Evolutionary conservation across 2,797 vertebrate species (phyloP).

Genomic region (Sarcophilus harrisii): DNA sequence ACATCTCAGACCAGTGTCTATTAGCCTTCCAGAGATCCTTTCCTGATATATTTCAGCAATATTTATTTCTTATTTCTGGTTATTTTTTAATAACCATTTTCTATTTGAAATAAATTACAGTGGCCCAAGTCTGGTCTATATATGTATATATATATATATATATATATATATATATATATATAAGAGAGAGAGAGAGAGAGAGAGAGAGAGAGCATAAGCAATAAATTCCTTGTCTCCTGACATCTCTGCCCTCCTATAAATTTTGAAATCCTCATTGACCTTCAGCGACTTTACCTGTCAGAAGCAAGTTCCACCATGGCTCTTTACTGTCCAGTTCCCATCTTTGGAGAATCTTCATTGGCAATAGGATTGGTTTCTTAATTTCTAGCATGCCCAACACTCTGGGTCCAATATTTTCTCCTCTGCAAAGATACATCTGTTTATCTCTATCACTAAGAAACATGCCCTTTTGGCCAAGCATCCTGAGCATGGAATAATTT

Average conservation of each 20-base stretch:
- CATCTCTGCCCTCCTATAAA: constrained; percentile 34
- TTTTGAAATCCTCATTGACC: constrained; percentile 28
- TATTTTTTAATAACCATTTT: neutral
- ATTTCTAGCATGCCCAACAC: constrained; percentile 69
- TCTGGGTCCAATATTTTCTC: constrained; percentile 56
- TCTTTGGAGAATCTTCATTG: constrained; percentile 56
- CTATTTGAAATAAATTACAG: constrained; percentile 48
- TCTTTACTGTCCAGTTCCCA: constrained; percentile 41
- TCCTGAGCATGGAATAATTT: constrained; percentile 69
- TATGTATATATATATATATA: constrained; percentile 6
- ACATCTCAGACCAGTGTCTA: neutral
- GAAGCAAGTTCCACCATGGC: constrained; percentile 53
- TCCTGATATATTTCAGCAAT: neutral
- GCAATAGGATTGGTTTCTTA: constrained; percentile 74
- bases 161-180: too few species aligned
- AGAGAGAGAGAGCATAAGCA: neutral
- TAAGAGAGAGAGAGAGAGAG: too few species aligned
- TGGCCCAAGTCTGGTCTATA: constrained; percentile 41
- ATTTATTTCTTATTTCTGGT: constrained; percentile 25
- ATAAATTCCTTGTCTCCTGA: constrained; percentile 18
- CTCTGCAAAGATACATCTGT: constrained; percentile 61
- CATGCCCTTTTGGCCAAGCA: constrained; percentile 48
- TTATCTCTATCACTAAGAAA: constrained; percentile 73
- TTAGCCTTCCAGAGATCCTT: constrained; percentile 2
- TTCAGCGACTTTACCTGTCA: constrained; percentile 41